A percentile compares a stretch with the other conserved stretches of the same genome.
These are phyloP conservation scores for Calephelis virginiensis DNA, from an alignment of 1,140 invertebrate genomes.

Conservation along the genomic window DNA sequence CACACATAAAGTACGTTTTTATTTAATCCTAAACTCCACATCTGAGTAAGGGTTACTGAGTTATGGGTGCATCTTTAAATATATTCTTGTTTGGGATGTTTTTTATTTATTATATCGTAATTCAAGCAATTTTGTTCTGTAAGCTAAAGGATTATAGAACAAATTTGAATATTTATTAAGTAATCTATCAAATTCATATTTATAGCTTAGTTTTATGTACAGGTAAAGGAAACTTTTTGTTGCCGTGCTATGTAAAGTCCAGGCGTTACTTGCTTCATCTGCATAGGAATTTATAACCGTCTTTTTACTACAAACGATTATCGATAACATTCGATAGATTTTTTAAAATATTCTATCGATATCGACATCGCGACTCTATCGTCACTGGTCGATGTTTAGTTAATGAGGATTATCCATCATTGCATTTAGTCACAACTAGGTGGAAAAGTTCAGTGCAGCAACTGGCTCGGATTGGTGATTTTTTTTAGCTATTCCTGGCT, in stretches of 20 bases:
- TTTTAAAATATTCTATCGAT: no score
- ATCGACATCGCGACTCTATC: no score
- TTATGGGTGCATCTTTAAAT: constrained; percentile 25
- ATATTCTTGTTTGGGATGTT: constrained; percentile 21
- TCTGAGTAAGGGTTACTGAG: constrained; percentile 29
- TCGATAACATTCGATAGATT: no score
- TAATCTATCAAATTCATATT: constrained; percentile 12
- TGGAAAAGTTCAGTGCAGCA: no score
- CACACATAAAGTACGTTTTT: constrained; percentile 28
- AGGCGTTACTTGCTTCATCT: not conserved
- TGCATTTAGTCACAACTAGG: no score
- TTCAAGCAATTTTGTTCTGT: not conserved
- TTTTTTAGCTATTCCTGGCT: no score
- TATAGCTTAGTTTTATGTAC: constrained; percentile 12
- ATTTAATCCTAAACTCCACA: not conserved
- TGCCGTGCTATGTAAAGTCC: constrained; percentile 5
- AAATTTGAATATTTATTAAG: not conserved
- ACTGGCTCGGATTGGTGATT: no score
- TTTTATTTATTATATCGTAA: constrained; percentile 9
- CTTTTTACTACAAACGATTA: no score
- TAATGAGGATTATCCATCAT: no score
- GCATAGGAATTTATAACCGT: no score
- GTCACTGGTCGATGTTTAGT: no score
- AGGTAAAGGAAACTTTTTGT: constrained; percentile 8
- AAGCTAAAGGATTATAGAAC: not conserved